phyloP scores from a whole-genome alignment of 2,113 vertebrate genomes.

The Vimba vimba region DNA sequence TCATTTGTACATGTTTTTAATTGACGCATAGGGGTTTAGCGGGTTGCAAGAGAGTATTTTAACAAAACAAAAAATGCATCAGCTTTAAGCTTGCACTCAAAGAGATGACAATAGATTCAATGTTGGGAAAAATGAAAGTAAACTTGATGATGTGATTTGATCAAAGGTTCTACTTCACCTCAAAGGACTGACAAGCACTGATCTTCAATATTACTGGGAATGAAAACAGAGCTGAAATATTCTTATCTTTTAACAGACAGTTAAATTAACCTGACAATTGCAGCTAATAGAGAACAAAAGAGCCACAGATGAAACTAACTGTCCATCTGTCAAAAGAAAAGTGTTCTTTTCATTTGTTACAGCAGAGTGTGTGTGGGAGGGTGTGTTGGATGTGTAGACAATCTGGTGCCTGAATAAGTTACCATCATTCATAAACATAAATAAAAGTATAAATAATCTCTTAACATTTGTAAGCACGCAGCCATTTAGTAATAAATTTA shows the following conservation, averaged over 20 bases:
- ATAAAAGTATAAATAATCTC: neutral
- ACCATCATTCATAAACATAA: conserved; percentile 21
- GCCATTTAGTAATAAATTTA: neutral
- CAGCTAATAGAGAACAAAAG: conserved; percentile 4
- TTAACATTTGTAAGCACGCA: neutral
- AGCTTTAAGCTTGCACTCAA: neutral
- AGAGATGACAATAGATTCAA: neutral
- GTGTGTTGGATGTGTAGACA: neutral
- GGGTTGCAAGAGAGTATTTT: neutral
- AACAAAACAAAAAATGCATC: neutral
- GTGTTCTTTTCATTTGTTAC: neutral
- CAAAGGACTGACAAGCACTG: neutral
- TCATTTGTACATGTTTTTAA: too few species aligned
- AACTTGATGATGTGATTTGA: neutral
- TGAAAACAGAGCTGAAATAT: neutral
- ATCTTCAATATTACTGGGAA: neutral
- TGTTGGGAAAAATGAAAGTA: neutral
- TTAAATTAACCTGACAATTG: neutral
- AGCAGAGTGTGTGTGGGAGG: conserved; percentile 29
- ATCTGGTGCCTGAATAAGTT: neutral
- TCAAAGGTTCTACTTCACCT: neutral
- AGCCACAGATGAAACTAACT: neutral
- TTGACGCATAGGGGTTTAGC: too few species aligned
- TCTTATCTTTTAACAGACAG: neutral
- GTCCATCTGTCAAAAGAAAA: conserved; percentile 12